Conservation (phyloP, 2,888 invertebrate species). For the Hirtodrosophila alboralis region DNA sequence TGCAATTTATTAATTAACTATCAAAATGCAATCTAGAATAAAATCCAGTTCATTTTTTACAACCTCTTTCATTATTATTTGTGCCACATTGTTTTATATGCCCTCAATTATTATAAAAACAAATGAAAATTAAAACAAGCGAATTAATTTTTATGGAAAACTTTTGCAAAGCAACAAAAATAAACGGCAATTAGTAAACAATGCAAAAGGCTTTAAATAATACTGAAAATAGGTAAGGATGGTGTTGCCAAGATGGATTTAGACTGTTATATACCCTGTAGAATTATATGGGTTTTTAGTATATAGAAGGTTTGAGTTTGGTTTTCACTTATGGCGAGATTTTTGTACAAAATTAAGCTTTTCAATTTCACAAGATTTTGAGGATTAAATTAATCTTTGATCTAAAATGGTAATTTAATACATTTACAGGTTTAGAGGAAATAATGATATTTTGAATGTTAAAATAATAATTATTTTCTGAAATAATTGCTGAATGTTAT, state of each 20-base stretch:
- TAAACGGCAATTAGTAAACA: conserved; percentile 70
- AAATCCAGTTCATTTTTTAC: conserved; percentile 13
- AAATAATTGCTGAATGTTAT: background rate
- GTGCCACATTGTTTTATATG: conserved; percentile 42
- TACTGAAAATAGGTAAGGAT: conserved; percentile 3
- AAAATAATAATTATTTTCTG: too few species aligned
- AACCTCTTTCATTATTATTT: conserved; percentile 36
- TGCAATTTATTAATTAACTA: conserved; percentile 67
- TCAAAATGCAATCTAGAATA: conserved; percentile 26
- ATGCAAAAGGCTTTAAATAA: conserved; percentile 28
- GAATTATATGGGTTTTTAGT: too few species aligned
- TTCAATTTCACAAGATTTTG: too few species aligned
- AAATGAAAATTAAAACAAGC: conserved; percentile 54
- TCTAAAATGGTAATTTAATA: too few species aligned
- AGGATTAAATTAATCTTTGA: too few species aligned
- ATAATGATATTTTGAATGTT: too few species aligned
- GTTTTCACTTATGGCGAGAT: too few species aligned
- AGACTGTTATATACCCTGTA: conserved; percentile 13
- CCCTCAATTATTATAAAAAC: conserved; percentile 56
- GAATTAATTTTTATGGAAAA: conserved; percentile 66
- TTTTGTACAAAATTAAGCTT: too few species aligned
- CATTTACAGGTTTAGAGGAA: too few species aligned
- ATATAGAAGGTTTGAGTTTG: too few species aligned
- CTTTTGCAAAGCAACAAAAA: conserved; percentile 41
- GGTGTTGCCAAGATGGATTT: background rate